Evolutionary conservation across 2,888 invertebrate genomes (phyloP), one percentile per base, ranked within the genome.

Genomic region (Dasysyrphus tricinctus): DNA sequence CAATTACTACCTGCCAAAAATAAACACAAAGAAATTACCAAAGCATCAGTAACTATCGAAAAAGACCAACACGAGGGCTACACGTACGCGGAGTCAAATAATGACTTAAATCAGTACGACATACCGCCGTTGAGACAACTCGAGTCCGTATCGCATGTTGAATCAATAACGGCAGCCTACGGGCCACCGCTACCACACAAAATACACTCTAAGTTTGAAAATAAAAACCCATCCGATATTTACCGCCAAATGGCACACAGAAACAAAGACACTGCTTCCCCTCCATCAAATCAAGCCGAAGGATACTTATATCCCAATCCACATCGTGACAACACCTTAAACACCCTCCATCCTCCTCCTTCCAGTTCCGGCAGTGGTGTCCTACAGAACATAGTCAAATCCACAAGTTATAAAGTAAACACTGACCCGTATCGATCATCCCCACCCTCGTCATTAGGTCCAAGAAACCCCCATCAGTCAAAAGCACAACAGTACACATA

Each of bases 91-190:
- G 80, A 85, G 1, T 49, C 67, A 34, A 0, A 44, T 76, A 85
- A 49, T 29, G 90, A 91, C 24, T 82, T 88, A 42, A 81, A 70
- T 37, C 85, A 88, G 11, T 88, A 89, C 61, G 89, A 88, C 0
- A 59, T 91, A 79, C 90, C 90, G 8, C 88, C 89, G 24, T 84
- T 91, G 72, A 91, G 92, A 42, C 90, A 90, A 54, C 74, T 92
- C 65, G 91, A 92, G 56, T 91, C 92, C 0, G 76, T 92, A 5
- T 91, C 92, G 5, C 92, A 92, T 74, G 91, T 91, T 3, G 91
- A 92, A 81, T 91, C 92, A 34, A 90, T 93, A 75, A 92, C 92
- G 0, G 92, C 93, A 0, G 92, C 91, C 5, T 92, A 92, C 88
- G 90, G 89, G 4, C 70, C 88, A n/a, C 90, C 90, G 6, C 88